phyloP scores from a whole-genome alignment of 1,140 invertebrate genomes.

The Ctenoplectra terminalis region DNA sequence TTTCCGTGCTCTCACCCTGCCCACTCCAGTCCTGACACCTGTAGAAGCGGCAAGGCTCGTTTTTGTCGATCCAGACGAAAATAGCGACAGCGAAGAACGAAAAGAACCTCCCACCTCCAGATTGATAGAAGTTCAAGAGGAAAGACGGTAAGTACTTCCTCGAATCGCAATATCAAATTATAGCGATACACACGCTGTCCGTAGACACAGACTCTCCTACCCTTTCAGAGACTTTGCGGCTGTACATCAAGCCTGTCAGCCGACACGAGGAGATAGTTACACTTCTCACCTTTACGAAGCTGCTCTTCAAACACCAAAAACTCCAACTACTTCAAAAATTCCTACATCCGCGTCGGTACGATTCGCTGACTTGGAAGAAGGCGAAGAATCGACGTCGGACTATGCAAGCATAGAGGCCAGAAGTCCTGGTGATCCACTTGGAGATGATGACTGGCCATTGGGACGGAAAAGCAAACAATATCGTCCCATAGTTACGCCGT shows the following conservation, averaged over 20 bases:
- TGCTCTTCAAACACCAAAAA: slow-evolving; percentile 84
- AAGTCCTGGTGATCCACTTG: slow-evolving; percentile 81
- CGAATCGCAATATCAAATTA: not conserved
- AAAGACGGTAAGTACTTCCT: slow-evolving; percentile 70
- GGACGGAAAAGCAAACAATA: slow-evolving; percentile 73
- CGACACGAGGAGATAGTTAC: slow-evolving; percentile 84
- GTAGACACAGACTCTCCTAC: not conserved
- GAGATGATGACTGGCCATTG: slow-evolving; percentile 83
- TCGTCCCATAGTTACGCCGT: slow-evolving; percentile 68
- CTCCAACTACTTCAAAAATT: slow-evolving; percentile 84
- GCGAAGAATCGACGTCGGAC: slow-evolving; percentile 89
- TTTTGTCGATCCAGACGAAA: slow-evolving; percentile 88
- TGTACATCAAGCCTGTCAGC: slow-evolving; percentile 82
- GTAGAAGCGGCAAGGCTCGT: slow-evolving; percentile 88
- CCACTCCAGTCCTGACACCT: slow-evolving; percentile 87
- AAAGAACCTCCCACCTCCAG: slow-evolving; percentile 75
- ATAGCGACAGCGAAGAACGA: slow-evolving; percentile 84
- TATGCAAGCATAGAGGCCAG: slow-evolving; percentile 89
- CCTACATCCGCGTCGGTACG: slow-evolving; percentile 86
- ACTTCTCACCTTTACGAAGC: slow-evolving; percentile 84
- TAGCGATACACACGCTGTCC: not conserved
- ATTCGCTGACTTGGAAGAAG: slow-evolving; percentile 85
- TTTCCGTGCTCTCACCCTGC: slow-evolving; percentile 86
- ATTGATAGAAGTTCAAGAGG: slow-evolving; percentile 80
- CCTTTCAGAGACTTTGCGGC: slow-evolving; percentile 78